These are phyloP conservation scores for Drosophila oshimai DNA, from an alignment of 1,140 invertebrate genomes.

Conservation along the genomic window DNA sequence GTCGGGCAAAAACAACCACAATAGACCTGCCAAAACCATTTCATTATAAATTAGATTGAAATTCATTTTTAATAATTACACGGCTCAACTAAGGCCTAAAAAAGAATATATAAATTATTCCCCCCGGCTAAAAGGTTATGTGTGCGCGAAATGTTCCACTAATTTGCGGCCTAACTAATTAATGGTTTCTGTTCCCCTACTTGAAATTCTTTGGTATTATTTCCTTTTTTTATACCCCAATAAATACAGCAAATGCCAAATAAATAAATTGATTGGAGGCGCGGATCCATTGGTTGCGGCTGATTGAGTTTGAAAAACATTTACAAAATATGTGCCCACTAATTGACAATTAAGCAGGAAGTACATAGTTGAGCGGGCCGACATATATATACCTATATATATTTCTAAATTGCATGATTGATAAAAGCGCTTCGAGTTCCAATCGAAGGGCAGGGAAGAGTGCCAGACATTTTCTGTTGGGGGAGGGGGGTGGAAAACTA, in stretches of 20 bases:
- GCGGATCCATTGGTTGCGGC: constrained; percentile 51
- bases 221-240: too few relatives aligned
- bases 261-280: constrained; percentile 69
- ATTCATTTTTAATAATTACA: constrained; percentile 64
- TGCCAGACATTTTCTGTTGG: constrained; percentile 29
- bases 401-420: constrained; percentile 68
- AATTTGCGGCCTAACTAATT: constrained; percentile 76
- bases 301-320: constrained; percentile 49
- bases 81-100: not conserved
- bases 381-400: not conserved
- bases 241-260: constrained; percentile 26
- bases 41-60: constrained; percentile 71
- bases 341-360: constrained; percentile 78
- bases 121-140: not conserved
- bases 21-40: constrained; percentile 45
- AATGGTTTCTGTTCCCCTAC: constrained; percentile 48
- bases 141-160: constrained; percentile 57
- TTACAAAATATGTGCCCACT: constrained; percentile 62
- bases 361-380: constrained; percentile 52
- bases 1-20: constrained; percentile 14
- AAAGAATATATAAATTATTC: not conserved
- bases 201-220: not conserved
- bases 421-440: constrained; percentile 58
- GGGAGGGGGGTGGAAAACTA: constrained; percentile 35
- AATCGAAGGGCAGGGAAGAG: not conserved